Conservation (phyloP, 2,797 vertebrate species). For the Streptopelia turtur region DNA sequence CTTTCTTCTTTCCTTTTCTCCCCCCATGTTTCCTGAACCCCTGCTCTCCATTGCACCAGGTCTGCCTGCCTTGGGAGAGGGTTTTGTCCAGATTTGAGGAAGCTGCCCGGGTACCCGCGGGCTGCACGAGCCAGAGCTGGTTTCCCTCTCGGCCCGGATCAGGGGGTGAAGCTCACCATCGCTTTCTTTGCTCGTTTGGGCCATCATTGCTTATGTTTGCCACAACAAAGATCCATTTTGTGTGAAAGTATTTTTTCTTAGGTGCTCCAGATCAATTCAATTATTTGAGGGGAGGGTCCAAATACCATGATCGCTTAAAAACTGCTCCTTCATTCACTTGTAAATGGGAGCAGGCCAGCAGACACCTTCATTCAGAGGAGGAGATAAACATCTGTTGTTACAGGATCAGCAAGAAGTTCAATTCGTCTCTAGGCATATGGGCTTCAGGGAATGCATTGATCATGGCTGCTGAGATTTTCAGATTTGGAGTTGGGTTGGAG, state of each 20-base stretch:
- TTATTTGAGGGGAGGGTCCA: neutral
- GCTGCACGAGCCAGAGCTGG: neutral
- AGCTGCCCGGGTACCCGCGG: rapidly evolving
- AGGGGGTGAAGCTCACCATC: neutral
- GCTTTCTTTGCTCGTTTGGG: neutral
- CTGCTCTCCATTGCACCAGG: neutral
- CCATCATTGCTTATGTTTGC: neutral
- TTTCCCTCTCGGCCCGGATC: neutral
- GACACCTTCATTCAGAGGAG: neutral
- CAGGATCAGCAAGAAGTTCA: neutral
- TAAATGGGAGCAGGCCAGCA: neutral
- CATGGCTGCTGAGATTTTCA: neutral
- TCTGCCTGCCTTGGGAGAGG: neutral
- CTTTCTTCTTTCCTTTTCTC: rapidly evolving
- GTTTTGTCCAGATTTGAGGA: neutral
- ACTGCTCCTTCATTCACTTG: neutral
- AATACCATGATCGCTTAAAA: neutral
- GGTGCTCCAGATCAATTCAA: neutral
- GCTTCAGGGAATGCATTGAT: neutral
- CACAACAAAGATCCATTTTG: neutral
- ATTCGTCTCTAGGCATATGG: no score
- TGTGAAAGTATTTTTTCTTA: neutral
- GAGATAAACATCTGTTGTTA: rapidly evolving
- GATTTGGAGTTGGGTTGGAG: neutral
- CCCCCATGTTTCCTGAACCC: neutral